Conservation (phyloP, 2,797 vertebrate species). For the Carapus acus region DNA sequence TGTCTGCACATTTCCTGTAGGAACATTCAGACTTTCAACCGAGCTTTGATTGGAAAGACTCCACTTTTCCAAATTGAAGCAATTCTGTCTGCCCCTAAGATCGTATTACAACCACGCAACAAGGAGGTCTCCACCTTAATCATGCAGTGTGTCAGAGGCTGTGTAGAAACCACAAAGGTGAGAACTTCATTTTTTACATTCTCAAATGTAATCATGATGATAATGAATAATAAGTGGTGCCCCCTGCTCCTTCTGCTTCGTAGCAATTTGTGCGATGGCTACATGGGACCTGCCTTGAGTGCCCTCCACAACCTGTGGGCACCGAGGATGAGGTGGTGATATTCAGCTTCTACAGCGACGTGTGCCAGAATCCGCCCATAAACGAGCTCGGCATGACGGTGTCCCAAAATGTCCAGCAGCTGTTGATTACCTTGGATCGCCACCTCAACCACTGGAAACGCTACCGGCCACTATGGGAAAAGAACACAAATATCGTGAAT, state of each 20-base stretch:
- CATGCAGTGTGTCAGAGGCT: constrained; percentile 76
- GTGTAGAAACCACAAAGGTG: constrained; percentile 86
- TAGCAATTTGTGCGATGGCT: constrained; percentile 92
- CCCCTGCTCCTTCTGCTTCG: constrained; percentile 6
- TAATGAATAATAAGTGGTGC: neutral
- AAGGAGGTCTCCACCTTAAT: constrained; percentile 79
- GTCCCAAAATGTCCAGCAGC: constrained; percentile 75
- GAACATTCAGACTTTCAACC: constrained; percentile 81
- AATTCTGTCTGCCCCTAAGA: constrained; percentile 78
- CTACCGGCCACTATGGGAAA: constrained; percentile 84
- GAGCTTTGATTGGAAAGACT: constrained; percentile 64
- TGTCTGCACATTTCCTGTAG: constrained; percentile 72
- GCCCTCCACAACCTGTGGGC: constrained; percentile 75
- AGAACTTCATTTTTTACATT: constrained; percentile 7
- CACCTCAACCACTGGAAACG: constrained; percentile 80
- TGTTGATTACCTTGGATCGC: constrained; percentile 72
- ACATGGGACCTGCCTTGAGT: constrained; percentile 85
- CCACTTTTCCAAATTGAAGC: constrained; percentile 83
- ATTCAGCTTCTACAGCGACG: constrained; percentile 81
- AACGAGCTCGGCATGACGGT: constrained; percentile 72
- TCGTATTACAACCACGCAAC: constrained; percentile 80
- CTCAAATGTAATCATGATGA: neutral
- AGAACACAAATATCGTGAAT: constrained; percentile 77
- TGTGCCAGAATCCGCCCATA: constrained; percentile 78
- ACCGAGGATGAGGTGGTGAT: constrained; percentile 70